These are phyloP conservation scores for Peromyscus melanophrys DNA, from an alignment of 2,797 vertebrate species.

Conservation along the genomic window DNA sequence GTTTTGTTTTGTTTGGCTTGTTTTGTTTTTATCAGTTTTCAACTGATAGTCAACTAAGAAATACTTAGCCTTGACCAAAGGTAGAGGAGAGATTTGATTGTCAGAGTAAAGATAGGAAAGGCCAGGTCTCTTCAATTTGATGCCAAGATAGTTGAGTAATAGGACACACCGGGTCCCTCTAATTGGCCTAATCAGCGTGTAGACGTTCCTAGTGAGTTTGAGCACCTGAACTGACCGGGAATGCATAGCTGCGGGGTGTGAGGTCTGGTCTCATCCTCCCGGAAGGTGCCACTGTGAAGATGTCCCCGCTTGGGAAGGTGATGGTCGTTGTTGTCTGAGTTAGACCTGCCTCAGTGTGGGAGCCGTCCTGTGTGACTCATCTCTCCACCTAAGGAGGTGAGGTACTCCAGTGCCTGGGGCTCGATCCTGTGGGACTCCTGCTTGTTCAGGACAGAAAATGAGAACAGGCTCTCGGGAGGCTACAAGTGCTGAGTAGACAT, in stretches of 20 bases:
- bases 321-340: not conserved
- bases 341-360: not conserved
- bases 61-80: slow-evolving; percentile 36
- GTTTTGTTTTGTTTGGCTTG: slow-evolving; percentile 5
- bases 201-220: not conserved
- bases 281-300: not conserved
- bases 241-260: not conserved
- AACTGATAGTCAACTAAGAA: slow-evolving; percentile 62
- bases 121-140: slow-evolving; percentile 32
- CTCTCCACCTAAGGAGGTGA: not conserved
- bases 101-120: slow-evolving; percentile 29
- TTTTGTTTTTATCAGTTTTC: not conserved
- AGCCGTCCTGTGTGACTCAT: not conserved
- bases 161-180: not conserved
- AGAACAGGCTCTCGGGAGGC: not conserved
- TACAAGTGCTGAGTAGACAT: not conserved
- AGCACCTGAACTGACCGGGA: not conserved
- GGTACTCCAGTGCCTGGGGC: not conserved
- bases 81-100: slow-evolving; percentile 53
- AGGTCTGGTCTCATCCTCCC: not conserved
- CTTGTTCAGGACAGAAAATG: not conserved
- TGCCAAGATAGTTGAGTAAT: slow-evolving; percentile 67
- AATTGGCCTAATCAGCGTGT: not conserved
- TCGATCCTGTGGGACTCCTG: accelerated
- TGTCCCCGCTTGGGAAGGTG: not conserved